These are phyloP conservation scores for Etia nguti DNA, from an alignment of 2,113 vertebrate genomes.

Conservation along the genomic window DNA sequence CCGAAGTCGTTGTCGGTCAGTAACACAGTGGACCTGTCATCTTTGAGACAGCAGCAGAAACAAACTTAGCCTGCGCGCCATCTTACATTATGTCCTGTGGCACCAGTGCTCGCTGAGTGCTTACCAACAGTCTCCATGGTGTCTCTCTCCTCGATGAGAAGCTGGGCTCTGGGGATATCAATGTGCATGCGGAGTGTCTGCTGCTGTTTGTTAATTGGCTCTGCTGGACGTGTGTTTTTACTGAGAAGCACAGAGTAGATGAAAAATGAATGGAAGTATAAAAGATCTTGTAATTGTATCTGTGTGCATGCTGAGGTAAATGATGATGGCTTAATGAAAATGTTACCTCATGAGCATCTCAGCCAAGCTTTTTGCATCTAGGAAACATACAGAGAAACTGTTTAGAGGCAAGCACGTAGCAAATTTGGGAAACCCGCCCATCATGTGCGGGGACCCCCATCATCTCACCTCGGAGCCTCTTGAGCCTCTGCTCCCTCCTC, in stretches of 20 bases:
- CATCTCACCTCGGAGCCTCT: conserved; percentile 88
- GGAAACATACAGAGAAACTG: conserved; percentile 53
- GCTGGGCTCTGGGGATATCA: conserved; percentile 95
- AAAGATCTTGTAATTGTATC: not conserved
- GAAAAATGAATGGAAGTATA: not conserved
- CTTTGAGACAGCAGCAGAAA: conserved; percentile 53
- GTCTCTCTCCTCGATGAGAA: conserved; percentile 95
- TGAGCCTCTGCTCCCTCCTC: conserved; percentile 91
- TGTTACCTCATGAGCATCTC: conserved; percentile 98
- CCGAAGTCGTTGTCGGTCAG: conserved; percentile 96
- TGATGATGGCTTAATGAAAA: not conserved
- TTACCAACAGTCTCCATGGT: conserved; percentile 98
- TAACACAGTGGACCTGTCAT: conserved; percentile 93
- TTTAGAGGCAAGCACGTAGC: not conserved
- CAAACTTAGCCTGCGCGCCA: not conserved
- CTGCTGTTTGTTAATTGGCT: conserved; percentile 94
- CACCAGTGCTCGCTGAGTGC: not conserved
- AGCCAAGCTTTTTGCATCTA: conserved; percentile 98
- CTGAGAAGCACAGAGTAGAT: conserved; percentile 59
- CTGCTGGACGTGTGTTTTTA: conserved; percentile 96
- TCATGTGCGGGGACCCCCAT: rapidly evolving
- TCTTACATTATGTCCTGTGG: not conserved
- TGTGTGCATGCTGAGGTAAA: not conserved
- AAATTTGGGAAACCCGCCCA: not conserved
- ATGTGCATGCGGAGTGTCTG: conserved; percentile 98